Evolutionary conservation across 1,140 invertebrate species (phyloP).

Genomic region (Drosophila erecta): DNA sequence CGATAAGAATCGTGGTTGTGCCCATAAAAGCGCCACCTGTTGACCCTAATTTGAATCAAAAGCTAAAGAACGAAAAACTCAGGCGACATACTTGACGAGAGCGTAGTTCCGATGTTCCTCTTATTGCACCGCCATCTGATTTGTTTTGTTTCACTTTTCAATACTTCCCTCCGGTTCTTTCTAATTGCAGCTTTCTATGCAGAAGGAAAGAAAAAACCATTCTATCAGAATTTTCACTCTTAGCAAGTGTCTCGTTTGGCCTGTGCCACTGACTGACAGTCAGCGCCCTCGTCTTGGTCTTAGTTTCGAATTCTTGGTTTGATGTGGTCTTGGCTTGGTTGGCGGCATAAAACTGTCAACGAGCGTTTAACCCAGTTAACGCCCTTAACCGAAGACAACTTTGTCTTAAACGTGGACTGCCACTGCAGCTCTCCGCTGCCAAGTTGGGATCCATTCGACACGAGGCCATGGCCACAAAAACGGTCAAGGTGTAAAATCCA

Average conservation of each 20-base stretch:
- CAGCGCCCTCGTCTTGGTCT: conserved; percentile 45
- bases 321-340: conserved; percentile 37
- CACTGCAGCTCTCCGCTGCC: conserved; percentile 16
- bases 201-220: conserved; percentile 59
- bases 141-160: conserved; percentile 71
- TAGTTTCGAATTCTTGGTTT: conserved; percentile 12
- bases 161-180: conserved; percentile 25
- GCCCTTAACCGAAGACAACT: conserved; percentile 65
- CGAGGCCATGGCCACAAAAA: conserved; percentile 43
- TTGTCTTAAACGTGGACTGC: conserved; percentile 8
- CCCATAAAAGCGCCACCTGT: conserved; percentile 25
- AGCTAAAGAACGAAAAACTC: conserved; percentile 17
- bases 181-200: conserved; percentile 75
- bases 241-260: conserved; percentile 78
- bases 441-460: conserved; percentile 62
- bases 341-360: conserved; percentile 77
- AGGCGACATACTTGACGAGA: conserved; percentile 2
- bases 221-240: conserved; percentile 78
- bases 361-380: conserved; percentile 80
- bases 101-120: conserved; percentile 24
- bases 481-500: conserved; percentile 74
- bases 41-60: conserved; percentile 40
- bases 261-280: conserved; percentile 78
- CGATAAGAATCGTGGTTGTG: conserved; percentile 62
- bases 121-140: conserved; percentile 47